Percentiles rank a stretch among this genome's conserved stretches.
These are phyloP conservation scores for Lacerta agilis DNA, from an alignment of 2,797 vertebrate genomes.

Conservation along the genomic window DNA sequence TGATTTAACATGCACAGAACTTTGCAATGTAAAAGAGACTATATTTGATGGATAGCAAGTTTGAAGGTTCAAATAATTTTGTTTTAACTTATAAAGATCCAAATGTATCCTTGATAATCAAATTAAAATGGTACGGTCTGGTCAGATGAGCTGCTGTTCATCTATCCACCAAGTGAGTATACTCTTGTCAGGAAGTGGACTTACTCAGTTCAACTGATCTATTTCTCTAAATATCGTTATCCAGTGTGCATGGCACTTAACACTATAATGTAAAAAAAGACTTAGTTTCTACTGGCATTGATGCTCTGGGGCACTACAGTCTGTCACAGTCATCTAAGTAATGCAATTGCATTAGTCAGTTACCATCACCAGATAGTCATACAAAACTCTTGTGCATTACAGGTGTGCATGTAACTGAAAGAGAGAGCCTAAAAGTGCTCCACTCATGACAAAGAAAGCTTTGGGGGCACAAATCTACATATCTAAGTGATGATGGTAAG, in stretches of 20 bases:
- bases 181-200: not conserved
- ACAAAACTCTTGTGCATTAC: not conserved
- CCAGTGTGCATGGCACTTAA: not conserved
- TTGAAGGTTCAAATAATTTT: constrained; percentile 23
- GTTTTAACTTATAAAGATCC: constrained; percentile 9
- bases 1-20: constrained; percentile 16
- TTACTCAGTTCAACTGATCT: not conserved
- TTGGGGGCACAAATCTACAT: not conserved
- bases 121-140: not conserved
- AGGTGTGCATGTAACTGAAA: not conserved
- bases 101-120: constrained; percentile 25
- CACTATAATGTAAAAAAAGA: not conserved
- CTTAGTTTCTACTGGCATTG: not conserved
- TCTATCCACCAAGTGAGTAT: not conserved
- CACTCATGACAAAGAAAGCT: not conserved
- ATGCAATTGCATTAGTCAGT: not conserved
- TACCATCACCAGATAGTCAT: not conserved
- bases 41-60: not conserved
- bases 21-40: constrained; percentile 34
- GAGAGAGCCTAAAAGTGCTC: not conserved
- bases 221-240: too few species aligned
- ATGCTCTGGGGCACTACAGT: not conserved
- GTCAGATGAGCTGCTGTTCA: not conserved
- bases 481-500: not conserved
- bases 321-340: not conserved